Evolutionary conservation across 1,140 invertebrate species (phyloP), one percentile per base, ranked within the genome.

Genomic region (Bombyx mandarina): DNA sequence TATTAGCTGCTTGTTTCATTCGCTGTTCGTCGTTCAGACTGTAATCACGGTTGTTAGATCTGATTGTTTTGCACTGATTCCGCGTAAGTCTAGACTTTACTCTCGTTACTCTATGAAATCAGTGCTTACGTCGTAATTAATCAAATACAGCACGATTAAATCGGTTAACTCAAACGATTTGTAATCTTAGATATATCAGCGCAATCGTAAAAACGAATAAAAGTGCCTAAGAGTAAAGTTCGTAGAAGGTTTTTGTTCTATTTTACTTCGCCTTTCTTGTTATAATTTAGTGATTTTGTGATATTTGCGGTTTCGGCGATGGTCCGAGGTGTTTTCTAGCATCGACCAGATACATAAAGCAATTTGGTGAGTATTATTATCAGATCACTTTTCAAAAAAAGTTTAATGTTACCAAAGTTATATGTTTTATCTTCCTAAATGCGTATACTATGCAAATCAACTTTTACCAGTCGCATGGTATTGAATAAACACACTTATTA

Each of bases 321-420:
- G 83, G 72, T 81, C 72, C 80, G 83, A 71, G 80, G 76, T 78
- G 83, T 86, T 86, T 86, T 86, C 83, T 86, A 86, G 83, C 83
- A 85, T 82, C 62, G 74, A 72, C 74, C 73, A 73, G 80, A 75
- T 52, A 55, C 57, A 42, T 73, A 77, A 67, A 84, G 69, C 64
- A 71, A 74, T 83, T 86, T 86, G 83, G 83, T 86, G 59, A 86
- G 83, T 80, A 54, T 7, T 8, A 12, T 18, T 7, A 47, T 4
- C 6, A 10, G 4, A 47, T 47, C 8, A 47, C 8, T 47, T 9
- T 47, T 47, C 45, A 47, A 10, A 47, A 3, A 47, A 47, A 47
- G 45, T 6, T 47, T 47, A 10, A 47, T 6, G 12, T 10, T 47
- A 12, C 45, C 8, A 10, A 12, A 47, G 9, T 12, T 47, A 4